Conservation (phyloP, 1,140 invertebrate genomes). For the Drosophila cardini region DNA sequence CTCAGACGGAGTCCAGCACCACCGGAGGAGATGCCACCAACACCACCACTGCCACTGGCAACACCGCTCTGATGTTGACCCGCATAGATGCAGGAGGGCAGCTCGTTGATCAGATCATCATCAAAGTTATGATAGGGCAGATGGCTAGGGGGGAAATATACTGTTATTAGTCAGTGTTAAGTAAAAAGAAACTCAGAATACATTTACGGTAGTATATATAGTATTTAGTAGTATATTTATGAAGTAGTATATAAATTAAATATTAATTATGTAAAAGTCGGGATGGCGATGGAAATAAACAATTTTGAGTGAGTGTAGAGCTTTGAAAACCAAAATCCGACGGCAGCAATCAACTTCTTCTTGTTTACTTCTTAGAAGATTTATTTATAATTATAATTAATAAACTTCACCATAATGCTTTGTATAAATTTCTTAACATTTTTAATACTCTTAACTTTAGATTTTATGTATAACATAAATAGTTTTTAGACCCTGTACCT, state of each 20-base stretch:
- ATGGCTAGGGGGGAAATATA: conserved; percentile 53
- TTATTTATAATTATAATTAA: neutral
- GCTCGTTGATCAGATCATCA: conserved; percentile 81
- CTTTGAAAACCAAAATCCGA: conserved; percentile 1
- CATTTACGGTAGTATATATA: conserved; percentile 23
- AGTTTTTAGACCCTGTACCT: too few species aligned
- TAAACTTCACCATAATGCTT: neutral
- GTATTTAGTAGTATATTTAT: too few species aligned
- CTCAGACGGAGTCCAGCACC: conserved; percentile 62
- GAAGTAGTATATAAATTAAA: too few species aligned
- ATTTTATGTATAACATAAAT: too few species aligned
- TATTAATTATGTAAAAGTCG: too few species aligned
- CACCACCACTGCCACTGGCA: conserved; percentile 18
- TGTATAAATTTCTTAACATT: too few species aligned
- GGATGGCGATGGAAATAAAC: neutral
- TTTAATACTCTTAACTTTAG: too few species aligned
- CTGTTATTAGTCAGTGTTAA: neutral
- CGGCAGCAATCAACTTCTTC: conserved; percentile 18
- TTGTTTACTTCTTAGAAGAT: neutral
- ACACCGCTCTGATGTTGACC: conserved; percentile 61
- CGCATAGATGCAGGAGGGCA: conserved; percentile 84
- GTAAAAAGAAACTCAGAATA: neutral
- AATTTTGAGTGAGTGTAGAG: neutral
- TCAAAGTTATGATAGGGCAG: conserved; percentile 83
- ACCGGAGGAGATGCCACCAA: conserved; percentile 46